Evolutionary conservation across 2,888 invertebrate genomes (phyloP).

Genomic region (Myopa tessellatipennis): DNA sequence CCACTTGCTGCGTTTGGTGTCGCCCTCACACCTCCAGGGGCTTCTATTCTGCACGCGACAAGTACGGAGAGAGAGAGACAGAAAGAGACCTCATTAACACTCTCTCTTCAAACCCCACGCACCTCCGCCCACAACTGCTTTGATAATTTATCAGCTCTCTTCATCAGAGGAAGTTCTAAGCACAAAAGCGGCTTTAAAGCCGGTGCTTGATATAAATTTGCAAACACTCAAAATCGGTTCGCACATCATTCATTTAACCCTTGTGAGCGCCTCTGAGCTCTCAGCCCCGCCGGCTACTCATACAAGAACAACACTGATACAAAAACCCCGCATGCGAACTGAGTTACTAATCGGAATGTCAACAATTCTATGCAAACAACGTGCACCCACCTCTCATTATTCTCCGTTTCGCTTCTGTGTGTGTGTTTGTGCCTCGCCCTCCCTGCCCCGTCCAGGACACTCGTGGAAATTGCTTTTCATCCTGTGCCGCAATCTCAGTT

Average conservation of each 20-base stretch:
- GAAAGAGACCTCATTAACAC: background rate
- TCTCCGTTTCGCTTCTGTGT: background rate
- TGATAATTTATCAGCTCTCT: no score
- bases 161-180: no score
- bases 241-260: background rate
- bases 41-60: background rate
- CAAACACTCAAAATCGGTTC: background rate
- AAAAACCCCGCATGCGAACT: background rate
- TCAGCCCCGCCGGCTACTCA: background rate
- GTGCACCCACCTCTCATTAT: background rate
- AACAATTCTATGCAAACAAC: conserved; percentile 8
- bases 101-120: background rate
- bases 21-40: background rate
- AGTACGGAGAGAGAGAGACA: background rate
- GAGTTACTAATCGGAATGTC: conserved; percentile 9
- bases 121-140: no score
- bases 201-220: background rate
- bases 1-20: background rate
- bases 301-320: background rate
- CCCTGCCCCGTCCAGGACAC: background rate
- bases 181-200: background rate
- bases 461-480: background rate
- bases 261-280: background rate
- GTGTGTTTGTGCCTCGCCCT: background rate
- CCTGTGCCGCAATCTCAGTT: conserved; percentile 12